Evolutionary conservation across 2,113 vertebrate genomes (phyloP).

Genomic region (Myxocyprinus asiaticus): DNA sequence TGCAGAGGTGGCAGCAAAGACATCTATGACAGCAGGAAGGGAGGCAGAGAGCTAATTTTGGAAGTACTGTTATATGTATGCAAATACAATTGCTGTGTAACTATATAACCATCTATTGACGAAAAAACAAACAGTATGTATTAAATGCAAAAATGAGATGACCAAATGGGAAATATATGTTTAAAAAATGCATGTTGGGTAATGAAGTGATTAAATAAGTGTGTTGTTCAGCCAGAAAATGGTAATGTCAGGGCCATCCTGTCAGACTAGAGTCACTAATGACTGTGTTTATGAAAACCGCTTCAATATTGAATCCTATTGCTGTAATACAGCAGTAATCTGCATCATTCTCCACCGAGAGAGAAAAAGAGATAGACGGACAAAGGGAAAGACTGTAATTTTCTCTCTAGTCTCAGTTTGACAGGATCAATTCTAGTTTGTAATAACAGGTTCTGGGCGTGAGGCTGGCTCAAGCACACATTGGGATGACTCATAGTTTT

Average conservation of each 20-base stretch:
- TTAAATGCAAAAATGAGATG: neutral
- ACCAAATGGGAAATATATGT: neutral
- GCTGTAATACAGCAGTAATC: conserved; percentile 19
- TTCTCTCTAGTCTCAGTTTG: conserved; percentile 30
- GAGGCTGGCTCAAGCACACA: conserved; percentile 22
- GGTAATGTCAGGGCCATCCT: neutral
- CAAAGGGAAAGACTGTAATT: conserved; percentile 22
- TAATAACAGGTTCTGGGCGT: conserved; percentile 34
- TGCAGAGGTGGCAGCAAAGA: neutral
- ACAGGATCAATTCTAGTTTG: conserved; percentile 36
- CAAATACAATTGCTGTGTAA: neutral
- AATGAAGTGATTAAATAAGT: neutral
- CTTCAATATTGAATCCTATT: conserved; percentile 39
- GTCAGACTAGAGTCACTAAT: conserved; percentile 17
- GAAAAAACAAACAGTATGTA: neutral
- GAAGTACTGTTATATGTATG: neutral
- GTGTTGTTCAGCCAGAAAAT: neutral
- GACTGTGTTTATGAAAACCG: conserved; percentile 34
- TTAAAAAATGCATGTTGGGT: neutral
- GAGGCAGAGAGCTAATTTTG: neutral
- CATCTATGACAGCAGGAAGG: neutral
- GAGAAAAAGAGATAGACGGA: neutral
- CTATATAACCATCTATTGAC: neutral
- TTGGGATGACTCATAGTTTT: conserved; percentile 23
- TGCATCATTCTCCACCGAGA: conserved; percentile 3